These are phyloP conservation scores for Fabriciana adippe DNA, from an alignment of 2,888 invertebrate genomes.

Conservation along the genomic window DNA sequence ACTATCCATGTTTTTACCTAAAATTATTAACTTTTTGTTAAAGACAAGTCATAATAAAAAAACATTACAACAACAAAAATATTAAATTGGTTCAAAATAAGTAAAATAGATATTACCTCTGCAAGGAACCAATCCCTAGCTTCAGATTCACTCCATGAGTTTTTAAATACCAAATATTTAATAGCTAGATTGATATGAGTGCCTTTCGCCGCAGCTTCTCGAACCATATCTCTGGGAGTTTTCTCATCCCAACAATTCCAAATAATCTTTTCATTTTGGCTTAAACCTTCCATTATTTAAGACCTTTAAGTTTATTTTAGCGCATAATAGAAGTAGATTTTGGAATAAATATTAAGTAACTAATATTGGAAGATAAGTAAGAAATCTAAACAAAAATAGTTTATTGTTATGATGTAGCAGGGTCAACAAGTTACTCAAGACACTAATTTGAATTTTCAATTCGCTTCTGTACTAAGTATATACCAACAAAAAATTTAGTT, in stretches of 20 bases:
- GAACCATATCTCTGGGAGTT: slow-evolving; percentile 84
- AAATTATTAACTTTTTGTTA: slow-evolving; percentile 24
- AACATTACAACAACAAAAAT: slow-evolving; percentile 1
- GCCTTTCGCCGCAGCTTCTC: slow-evolving; percentile 87
- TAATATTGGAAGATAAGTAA: background rate
- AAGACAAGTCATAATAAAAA: slow-evolving; percentile 28
- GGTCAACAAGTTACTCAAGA: background rate
- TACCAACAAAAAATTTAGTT: no score
- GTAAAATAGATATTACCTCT: slow-evolving; percentile 64
- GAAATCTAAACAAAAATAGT: background rate
- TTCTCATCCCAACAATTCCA: slow-evolving; percentile 86
- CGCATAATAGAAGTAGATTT: background rate
- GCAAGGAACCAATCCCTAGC: slow-evolving; percentile 81
- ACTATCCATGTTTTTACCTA: slow-evolving; percentile 85
- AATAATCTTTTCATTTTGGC: slow-evolving; percentile 81
- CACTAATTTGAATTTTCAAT: no score
- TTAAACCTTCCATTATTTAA: slow-evolving; percentile 78
- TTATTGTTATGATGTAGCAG: background rate
- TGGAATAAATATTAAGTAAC: background rate
- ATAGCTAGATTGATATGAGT: slow-evolving; percentile 83
- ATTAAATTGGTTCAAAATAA: slow-evolving; percentile 30
- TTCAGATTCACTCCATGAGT: slow-evolving; percentile 75
- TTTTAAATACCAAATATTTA: slow-evolving; percentile 81
- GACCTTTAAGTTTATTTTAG: background rate
- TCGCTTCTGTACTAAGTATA: no score